Evolutionary conservation across 2,797 vertebrate species (phyloP).

Genomic region (Neosilurus hyrtlii): DNA sequence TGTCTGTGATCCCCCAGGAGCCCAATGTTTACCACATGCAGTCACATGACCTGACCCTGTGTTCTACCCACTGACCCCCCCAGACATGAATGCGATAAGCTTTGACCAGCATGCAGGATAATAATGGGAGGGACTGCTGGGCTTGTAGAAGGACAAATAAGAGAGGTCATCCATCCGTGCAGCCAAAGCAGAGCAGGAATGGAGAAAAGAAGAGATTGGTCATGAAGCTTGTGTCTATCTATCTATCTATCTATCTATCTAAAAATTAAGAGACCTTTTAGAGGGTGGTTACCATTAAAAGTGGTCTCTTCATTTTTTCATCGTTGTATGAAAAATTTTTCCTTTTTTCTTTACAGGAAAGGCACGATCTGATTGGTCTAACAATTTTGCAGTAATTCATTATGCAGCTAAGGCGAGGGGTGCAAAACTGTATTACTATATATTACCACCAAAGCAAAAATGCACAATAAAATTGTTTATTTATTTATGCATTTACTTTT

Average conservation of each 20-base stretch:
- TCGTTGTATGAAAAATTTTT: too few relatives aligned
- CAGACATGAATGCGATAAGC: constrained; percentile 1
- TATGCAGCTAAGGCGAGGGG: too few relatives aligned
- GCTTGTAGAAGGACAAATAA: constrained; percentile 23
- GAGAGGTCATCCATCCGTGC: not conserved
- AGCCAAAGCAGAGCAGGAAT: not conserved
- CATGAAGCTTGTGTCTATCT: not conserved
- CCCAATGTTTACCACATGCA: constrained; percentile 37
- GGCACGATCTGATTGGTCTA: too few relatives aligned
- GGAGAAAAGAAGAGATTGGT: not conserved
- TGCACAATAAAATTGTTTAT: too few relatives aligned
- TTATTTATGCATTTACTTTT: too few relatives aligned
- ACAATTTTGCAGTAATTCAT: too few relatives aligned
- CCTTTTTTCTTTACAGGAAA: too few relatives aligned
- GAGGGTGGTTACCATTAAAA: too few relatives aligned
- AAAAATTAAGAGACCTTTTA: too few relatives aligned
- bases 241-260: not conserved
- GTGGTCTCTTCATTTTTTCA: too few relatives aligned
- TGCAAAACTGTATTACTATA: too few relatives aligned
- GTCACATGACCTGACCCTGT: constrained; percentile 12
- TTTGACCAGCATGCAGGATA: constrained; percentile 26
- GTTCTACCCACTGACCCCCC: constrained; percentile 13
- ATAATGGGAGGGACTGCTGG: constrained; percentile 8
- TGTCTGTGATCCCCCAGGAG: constrained; percentile 20
- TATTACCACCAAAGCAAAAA: too few relatives aligned